Evolutionary conservation across 2,888 invertebrate genomes (phyloP).

Genomic region (Eucriotettix oculatus): DNA sequence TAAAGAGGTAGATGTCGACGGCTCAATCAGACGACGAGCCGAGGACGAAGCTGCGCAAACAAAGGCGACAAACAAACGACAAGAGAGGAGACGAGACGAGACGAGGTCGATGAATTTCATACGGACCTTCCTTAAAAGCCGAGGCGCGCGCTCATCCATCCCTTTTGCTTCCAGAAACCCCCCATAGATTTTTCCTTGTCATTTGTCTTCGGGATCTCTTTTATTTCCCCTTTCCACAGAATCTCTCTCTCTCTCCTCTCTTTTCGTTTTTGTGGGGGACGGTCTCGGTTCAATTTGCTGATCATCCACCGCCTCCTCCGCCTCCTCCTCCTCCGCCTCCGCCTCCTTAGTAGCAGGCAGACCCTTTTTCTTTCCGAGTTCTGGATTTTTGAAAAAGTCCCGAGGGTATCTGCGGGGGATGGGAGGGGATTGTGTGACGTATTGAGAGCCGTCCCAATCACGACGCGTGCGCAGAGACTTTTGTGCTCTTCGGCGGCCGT

Average conservation of each 20-base stretch:
- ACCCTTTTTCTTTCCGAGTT: conserved; percentile 4
- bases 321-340: conserved; percentile 1
- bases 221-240: neutral
- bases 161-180: neutral
- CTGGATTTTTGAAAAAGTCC: conserved; percentile 11
- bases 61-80: too few species aligned
- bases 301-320: neutral
- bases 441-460: conserved; percentile 10
- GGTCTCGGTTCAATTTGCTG: conserved; percentile 5
- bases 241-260: neutral
- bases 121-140: neutral
- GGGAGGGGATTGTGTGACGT: conserved; percentile 7
- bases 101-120: too few species aligned
- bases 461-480: conserved; percentile 4
- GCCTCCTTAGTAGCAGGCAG: neutral
- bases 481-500: neutral
- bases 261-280: neutral
- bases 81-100: too few species aligned
- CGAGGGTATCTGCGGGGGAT: neutral
- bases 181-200: conserved; percentile 4
- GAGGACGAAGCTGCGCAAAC: too few species aligned
- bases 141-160: neutral
- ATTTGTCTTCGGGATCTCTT: neutral
- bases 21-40: too few species aligned
- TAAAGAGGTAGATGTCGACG: too few species aligned